phyloP scores from a whole-genome alignment of 1,140 invertebrate genomes.

The Anthonomus grandis region DNA sequence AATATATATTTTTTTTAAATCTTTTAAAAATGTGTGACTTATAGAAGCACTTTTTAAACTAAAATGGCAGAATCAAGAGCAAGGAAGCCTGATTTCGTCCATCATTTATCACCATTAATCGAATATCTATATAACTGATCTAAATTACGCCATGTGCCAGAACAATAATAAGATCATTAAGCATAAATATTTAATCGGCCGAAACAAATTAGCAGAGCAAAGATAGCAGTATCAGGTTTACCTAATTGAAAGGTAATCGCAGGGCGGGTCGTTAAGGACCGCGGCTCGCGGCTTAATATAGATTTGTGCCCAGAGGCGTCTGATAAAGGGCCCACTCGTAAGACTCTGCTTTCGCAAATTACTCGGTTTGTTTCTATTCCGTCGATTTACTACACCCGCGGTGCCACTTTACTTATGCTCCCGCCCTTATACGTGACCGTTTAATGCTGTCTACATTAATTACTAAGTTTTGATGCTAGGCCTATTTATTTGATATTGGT shows the following conservation, averaged over 20 bases:
- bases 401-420: slow-evolving; percentile 26
- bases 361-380: slow-evolving; percentile 41
- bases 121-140: too few relatives aligned
- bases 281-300: slow-evolving; percentile 41
- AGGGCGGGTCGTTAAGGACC: slow-evolving; percentile 41
- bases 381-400: slow-evolving; percentile 39
- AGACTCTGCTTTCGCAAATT: slow-evolving; percentile 43
- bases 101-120: too few relatives aligned
- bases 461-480: slow-evolving; percentile 5
- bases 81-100: too few relatives aligned
- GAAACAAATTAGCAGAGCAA: slow-evolving; percentile 24
- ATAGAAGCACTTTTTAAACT: too few relatives aligned
- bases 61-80: too few relatives aligned
- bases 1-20: too few relatives aligned
- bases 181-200: slow-evolving; percentile 25
- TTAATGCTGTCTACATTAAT: slow-evolving; percentile 10
- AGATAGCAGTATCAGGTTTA: slow-evolving; percentile 44
- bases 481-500: too few relatives aligned
- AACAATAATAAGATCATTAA: slow-evolving; percentile 23
- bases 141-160: slow-evolving; percentile 10
- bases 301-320: slow-evolving; percentile 35
- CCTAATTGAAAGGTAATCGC: slow-evolving; percentile 49
- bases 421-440: slow-evolving; percentile 24
- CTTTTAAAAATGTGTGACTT: too few relatives aligned
- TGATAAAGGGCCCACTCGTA: slow-evolving; percentile 45